Conservation (phyloP, 2,797 vertebrate genomes). For the Sebastes itinus region DNA sequence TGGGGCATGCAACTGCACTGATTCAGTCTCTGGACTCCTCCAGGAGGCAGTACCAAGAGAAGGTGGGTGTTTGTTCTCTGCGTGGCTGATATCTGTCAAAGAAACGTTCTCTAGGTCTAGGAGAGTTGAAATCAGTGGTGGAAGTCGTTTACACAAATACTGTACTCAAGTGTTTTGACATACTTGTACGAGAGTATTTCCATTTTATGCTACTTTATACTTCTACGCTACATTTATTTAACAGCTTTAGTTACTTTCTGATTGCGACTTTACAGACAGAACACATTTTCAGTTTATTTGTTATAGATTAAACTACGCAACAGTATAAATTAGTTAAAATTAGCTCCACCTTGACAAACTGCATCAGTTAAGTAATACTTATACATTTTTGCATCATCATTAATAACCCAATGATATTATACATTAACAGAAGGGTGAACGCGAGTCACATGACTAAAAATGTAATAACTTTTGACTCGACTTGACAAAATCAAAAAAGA, state of each 20-base stretch:
- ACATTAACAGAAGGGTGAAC: too few relatives aligned
- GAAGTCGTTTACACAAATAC: not conserved
- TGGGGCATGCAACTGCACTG: constrained; percentile 96
- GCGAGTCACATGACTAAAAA: too few relatives aligned
- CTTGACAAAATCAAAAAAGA: too few relatives aligned
- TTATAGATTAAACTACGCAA: not conserved
- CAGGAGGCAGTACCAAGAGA: constrained; percentile 97
- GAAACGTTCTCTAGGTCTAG: not conserved
- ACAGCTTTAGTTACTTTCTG: not conserved
- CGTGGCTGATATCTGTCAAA: not conserved
- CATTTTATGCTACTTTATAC: not conserved
- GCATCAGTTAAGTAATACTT: not conserved
- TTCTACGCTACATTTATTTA: not conserved
- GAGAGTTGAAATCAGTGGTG: not conserved
- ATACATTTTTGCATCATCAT: too few relatives aligned
- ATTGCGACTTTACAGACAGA: too few relatives aligned
- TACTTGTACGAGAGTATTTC: not conserved
- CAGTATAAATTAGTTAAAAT: not conserved
- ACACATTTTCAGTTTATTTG: not conserved
- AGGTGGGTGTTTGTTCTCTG: constrained; percentile 84
- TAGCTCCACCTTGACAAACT: not conserved
- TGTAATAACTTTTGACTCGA: too few relatives aligned
- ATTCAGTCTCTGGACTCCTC: constrained; percentile 99
- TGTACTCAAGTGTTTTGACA: not conserved
- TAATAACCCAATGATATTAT: too few relatives aligned